These are phyloP conservation scores for Chaetura pelagica DNA, from an alignment of 2,113 vertebrate genomes.

Conservation along the genomic window DNA sequence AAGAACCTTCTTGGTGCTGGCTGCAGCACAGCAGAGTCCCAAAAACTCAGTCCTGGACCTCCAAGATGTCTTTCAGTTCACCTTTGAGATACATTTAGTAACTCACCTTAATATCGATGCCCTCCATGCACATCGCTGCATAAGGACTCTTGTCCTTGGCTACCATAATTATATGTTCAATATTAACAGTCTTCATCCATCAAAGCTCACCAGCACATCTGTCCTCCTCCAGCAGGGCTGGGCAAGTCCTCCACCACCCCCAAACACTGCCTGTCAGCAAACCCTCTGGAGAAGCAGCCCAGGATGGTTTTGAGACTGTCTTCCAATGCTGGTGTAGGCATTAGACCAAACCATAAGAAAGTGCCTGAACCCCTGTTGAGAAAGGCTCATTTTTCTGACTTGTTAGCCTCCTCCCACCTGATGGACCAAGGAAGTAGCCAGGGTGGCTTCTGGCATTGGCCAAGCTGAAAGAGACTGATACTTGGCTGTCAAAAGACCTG, in stretches of 20 bases:
- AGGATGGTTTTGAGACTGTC: neutral
- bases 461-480: accelerated
- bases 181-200: conserved; percentile 50
- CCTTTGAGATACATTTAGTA: conserved; percentile 66
- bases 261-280: accelerated
- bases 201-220: neutral
- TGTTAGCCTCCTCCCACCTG: neutral
- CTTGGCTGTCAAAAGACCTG: neutral
- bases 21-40: accelerated
- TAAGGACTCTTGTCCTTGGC: conserved; percentile 37
- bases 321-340: neutral
- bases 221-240: accelerated
- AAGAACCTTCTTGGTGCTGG: neutral
- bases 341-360: neutral
- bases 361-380: accelerated
- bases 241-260: accelerated
- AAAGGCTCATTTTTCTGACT: accelerated
- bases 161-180: conserved; percentile 58
- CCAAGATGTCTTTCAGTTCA: conserved; percentile 50
- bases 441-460: neutral
- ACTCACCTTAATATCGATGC: conserved; percentile 65
- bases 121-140: neutral
- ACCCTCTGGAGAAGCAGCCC: neutral
- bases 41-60: neutral
- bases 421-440: neutral